phyloP scores from a whole-genome alignment of 1,140 invertebrate genomes.

The Nephotettix cincticeps region DNA sequence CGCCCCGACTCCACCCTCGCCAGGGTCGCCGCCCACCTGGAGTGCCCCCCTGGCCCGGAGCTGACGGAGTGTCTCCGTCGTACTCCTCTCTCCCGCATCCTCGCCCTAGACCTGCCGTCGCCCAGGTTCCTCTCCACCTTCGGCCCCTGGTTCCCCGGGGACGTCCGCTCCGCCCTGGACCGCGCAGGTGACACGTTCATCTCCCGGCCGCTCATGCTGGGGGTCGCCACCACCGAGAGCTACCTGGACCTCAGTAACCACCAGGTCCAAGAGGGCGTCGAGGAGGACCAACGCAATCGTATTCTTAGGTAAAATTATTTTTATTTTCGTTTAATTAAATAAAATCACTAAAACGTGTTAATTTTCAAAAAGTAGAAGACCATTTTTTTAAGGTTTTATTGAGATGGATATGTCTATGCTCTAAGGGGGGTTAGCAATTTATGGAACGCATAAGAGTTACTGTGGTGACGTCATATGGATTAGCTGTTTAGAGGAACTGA shows the following conservation, averaged over 20 bases:
- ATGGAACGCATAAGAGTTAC: too few species aligned
- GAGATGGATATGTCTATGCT: too few species aligned
- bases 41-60: constrained; percentile 49
- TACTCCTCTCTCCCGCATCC: constrained; percentile 44
- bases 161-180: constrained; percentile 63
- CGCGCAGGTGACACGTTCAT: constrained; percentile 66
- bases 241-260: constrained; percentile 72
- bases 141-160: constrained; percentile 61
- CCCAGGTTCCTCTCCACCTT: constrained; percentile 53
- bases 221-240: constrained; percentile 71
- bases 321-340: too few species aligned
- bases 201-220: constrained; percentile 65
- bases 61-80: background rate
- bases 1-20: constrained; percentile 69
- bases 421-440: too few species aligned
- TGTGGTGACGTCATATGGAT: too few species aligned
- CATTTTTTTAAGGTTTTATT: too few species aligned
- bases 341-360: too few species aligned
- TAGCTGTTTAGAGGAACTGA: too few species aligned
- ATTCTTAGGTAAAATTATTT: constrained; percentile 41
- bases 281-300: constrained; percentile 48
- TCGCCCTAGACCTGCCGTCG: constrained; percentile 39
- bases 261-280: constrained; percentile 74
- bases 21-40: constrained; percentile 69
- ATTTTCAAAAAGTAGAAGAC: too few species aligned